Evolutionary conservation across 2,888 invertebrate genomes (phyloP), one percentile per base, ranked within the genome.

Genomic region (Drosophila picticornis): DNA sequence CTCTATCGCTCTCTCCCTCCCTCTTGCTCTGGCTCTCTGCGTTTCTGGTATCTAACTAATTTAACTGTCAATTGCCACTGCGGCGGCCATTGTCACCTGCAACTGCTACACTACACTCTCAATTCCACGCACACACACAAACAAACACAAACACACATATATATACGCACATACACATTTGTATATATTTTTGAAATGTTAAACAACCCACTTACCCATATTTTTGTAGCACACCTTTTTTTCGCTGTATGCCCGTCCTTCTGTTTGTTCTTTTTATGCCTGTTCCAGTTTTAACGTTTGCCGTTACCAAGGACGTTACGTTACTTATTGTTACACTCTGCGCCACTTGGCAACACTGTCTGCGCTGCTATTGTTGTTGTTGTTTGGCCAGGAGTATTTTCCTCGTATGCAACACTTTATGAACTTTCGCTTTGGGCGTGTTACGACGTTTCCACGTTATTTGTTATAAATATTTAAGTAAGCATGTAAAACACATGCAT

Each of bases 201-300:
- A 82, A 78, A 68, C 75, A 80, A 67, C 83, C 77, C 73, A 85
- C 85, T 85, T 85, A 85, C 85, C 85, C 85, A 85, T 85, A 83
- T 85, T 90, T 83, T 77, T 75, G 64, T 58, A 73, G 85, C 82
- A 82, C 90, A 84, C 82, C 88, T 70, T 74, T 75, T 75, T 57
- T 53, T 57, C 46, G 66, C 69, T 69, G 63, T 75, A 51, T 62
- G 62, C 55, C 53, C 38, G 61, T 80, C 63, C 55, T 64, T 71
- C 73, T 57, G 57, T 29, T 70, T 68, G 22, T 60, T 55, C 82
- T 78, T 81, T 79, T 79, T 72, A 74, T 50, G 78, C 61, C 79
- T 67, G 79, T 78, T 73, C 78, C 74, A 77, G 78, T 79, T 81
- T 63, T 82, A 66, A 55, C 60, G 78, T 66, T 81, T 68, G 55